Evolutionary conservation across 2,888 invertebrate species (phyloP), one percentile per base, ranked within the genome.

Genomic region (Sabatieria punctata): DNA sequence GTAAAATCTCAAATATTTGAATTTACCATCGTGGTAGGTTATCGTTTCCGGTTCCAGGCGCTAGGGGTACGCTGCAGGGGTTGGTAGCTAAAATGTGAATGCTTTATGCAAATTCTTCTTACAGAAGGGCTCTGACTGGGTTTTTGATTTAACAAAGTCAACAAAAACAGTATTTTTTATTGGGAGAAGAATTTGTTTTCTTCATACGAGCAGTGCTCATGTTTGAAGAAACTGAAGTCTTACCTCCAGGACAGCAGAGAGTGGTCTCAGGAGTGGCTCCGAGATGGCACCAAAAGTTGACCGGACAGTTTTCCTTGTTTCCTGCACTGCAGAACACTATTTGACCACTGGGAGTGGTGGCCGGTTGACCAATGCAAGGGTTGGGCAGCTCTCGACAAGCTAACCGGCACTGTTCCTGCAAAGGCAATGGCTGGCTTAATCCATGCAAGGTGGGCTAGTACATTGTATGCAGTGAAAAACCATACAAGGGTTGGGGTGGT

Each of bases 341-440:
- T 24, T 51, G 46, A 4, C 52, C 54, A 11, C 19, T 38, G 15
- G 52, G 48, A 39, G 47, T 38, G 24, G 30, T 26, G 11, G 64
- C 63, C 4, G 62, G 62, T 47, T 63, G 62, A 1, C 63, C 63
- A 45, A 61, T 63, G 54, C 63, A 63, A 15, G 63, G 63, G 48
- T 64, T 63, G 50, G 59, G 60, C 11, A 63, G 42, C 6, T 61
- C 64, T 37, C 58, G 59, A 48, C 64, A 63, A 18, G 57, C 53
- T 1, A 62, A 54, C 49, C 60, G 60, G 41, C 63, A 63, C n/a
- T n/a, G n/a, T n/a, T n/a, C n/a, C n/a, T n/a, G n/a, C n/a, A n/a
- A n/a, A n/a, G n/a, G n/a, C n/a, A n/a, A n/a, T n/a, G n/a, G n/a
- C n/a, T n/a, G n/a, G n/a, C n/a, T n/a, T n/a, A n/a, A n/a, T n/a